phyloP scores from a whole-genome alignment of 2,113 vertebrate genomes.

The Corydoras sp. region DNA sequence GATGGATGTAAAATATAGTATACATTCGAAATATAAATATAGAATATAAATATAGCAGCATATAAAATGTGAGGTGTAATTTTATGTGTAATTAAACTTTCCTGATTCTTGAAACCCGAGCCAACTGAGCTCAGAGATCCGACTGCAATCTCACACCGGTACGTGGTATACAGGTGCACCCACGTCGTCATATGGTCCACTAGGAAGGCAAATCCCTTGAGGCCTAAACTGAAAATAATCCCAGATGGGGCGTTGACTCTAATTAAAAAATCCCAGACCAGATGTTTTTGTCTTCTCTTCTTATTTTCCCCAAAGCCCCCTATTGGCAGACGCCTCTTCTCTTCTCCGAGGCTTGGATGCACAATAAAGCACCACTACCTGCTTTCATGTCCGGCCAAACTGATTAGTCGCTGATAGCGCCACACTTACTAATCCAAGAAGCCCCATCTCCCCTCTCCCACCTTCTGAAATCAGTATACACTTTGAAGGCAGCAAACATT shows the following conservation, averaged over 20 bases:
- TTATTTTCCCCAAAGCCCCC: constrained; percentile 55
- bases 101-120: neutral
- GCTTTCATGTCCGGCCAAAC: constrained; percentile 62
- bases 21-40: too few species aligned
- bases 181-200: constrained; percentile 52
- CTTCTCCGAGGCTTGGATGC: constrained; percentile 61
- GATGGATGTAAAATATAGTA: too few species aligned
- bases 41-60: too few species aligned
- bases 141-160: too few species aligned
- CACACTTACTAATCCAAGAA: constrained; percentile 5
- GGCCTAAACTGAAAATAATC: constrained; percentile 58
- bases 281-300: constrained; percentile 62
- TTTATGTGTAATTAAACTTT: too few species aligned
- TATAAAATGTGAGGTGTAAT: too few species aligned
- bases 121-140: constrained; percentile 5
- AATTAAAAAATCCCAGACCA: constrained; percentile 69
- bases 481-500: constrained; percentile 10
- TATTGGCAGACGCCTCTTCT: constrained; percentile 57
- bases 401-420: constrained; percentile 40
- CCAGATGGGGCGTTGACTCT: constrained; percentile 53
- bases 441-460: neutral
- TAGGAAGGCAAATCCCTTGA: constrained; percentile 46
- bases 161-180: constrained; percentile 36
- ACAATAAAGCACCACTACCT: constrained; percentile 61
- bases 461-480: constrained; percentile 3